phyloP scores from a whole-genome alignment of 2,797 vertebrate genomes.

The Microtus californicus region DNA sequence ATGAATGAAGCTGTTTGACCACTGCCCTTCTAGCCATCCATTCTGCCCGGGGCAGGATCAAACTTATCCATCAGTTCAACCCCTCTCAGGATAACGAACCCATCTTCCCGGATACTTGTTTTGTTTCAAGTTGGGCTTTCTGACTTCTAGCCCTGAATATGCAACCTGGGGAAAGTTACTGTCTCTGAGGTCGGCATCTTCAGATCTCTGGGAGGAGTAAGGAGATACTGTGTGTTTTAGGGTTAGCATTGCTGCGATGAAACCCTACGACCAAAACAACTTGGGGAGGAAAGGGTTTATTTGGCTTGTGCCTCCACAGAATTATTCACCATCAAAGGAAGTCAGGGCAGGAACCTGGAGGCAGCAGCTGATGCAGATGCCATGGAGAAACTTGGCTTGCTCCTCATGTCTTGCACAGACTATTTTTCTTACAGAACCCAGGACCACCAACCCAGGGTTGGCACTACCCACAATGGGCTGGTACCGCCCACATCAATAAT shows the following conservation, averaged over 20 bases:
- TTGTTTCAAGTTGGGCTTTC: neutral
- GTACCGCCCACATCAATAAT: neutral
- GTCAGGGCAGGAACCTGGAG: neutral
- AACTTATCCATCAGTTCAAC: neutral
- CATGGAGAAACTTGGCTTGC: neutral
- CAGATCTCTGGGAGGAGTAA: neutral
- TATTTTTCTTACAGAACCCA: neutral
- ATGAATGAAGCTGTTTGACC: neutral
- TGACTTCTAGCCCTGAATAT: neutral
- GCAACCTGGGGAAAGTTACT: neutral
- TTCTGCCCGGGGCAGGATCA: neutral
- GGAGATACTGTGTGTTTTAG: neutral
- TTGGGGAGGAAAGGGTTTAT: neutral
- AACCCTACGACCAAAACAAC: neutral
- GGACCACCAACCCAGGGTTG: neutral
- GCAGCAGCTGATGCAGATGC: neutral
- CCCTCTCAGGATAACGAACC: neutral
- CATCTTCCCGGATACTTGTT: neutral
- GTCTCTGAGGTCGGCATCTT: neutral
- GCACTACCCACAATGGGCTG: neutral
- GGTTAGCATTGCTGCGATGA: neutral
- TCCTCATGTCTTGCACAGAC: neutral
- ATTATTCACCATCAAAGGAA: neutral
- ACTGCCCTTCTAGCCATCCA: neutral
- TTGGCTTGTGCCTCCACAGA: neutral